These are phyloP conservation scores for Temnothorax longispinosus DNA, from an alignment of 1,140 invertebrate genomes.

Conservation along the genomic window DNA sequence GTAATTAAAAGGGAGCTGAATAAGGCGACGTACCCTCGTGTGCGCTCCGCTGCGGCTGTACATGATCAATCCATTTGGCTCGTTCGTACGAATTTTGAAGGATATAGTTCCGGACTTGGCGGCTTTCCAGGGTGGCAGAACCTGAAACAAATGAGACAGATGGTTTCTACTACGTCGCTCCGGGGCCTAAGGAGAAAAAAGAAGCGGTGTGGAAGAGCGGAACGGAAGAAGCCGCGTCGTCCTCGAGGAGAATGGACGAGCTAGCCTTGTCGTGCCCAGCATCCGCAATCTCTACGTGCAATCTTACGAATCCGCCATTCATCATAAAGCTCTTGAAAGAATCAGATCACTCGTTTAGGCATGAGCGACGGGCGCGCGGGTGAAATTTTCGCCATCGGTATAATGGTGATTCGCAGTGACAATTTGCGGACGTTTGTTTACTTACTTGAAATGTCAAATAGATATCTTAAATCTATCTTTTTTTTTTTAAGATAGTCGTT, in stretches of 20 bases:
- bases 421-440: neutral
- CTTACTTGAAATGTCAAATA: neutral
- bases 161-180: constrained; percentile 75
- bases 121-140: constrained; percentile 95
- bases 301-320: constrained; percentile 62
- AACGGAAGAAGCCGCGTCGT: constrained; percentile 59
- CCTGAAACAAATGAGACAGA: constrained; percentile 87
- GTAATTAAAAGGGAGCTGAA: neutral
- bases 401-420: neutral
- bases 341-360: constrained; percentile 61
- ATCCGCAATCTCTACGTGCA: constrained; percentile 65
- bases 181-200: constrained; percentile 55
- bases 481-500: neutral
- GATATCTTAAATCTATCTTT: neutral
- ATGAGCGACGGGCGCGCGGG: neutral
- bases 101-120: constrained; percentile 94
- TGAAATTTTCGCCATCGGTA: constrained; percentile 2
- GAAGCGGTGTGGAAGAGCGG: constrained; percentile 31
- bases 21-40: constrained; percentile 87
- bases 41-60: constrained; percentile 94
- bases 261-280: constrained; percentile 64
- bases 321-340: constrained; percentile 69
- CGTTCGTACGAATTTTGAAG: constrained; percentile 97
- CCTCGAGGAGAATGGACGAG: constrained; percentile 67
- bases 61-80: constrained; percentile 96